Conservation (phyloP, 2,888 invertebrate species). For the Parnassius mnemosyne region DNA sequence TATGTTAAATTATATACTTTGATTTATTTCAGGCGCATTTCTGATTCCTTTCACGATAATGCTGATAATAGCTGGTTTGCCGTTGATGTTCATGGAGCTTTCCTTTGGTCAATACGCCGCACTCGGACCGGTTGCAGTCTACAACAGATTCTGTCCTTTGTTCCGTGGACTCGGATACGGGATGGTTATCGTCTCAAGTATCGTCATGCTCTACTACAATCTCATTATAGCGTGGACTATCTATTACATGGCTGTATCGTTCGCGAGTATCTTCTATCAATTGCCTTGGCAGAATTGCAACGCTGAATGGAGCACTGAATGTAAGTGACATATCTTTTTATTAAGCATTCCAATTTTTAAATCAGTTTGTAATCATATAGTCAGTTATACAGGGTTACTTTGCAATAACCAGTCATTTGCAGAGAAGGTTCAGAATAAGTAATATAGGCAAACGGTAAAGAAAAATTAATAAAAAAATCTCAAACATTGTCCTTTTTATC, state of each 20-base stretch:
- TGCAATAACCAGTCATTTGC: too few species aligned
- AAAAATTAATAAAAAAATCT: too few species aligned
- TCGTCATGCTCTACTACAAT: conserved; percentile 89
- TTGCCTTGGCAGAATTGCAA: conserved; percentile 88
- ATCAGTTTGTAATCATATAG: too few species aligned
- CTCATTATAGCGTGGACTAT: conserved; percentile 89
- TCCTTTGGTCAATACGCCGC: conserved; percentile 92
- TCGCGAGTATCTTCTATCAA: conserved; percentile 82
- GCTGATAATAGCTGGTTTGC: conserved; percentile 89
- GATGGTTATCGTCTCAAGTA: conserved; percentile 87
- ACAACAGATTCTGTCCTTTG: conserved; percentile 88
- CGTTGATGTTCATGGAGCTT: conserved; percentile 92
- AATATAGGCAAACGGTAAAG: too few species aligned
- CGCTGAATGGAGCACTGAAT: conserved; percentile 84
- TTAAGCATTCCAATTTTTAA: background rate
- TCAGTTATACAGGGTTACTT: too few species aligned
- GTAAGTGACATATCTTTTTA: conserved; percentile 58
- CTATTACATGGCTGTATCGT: conserved; percentile 83
- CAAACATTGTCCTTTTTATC: too few species aligned
- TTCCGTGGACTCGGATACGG: conserved; percentile 87
- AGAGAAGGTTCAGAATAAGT: too few species aligned
- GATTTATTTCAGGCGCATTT: conserved; percentile 83
- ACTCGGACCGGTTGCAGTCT: conserved; percentile 88
- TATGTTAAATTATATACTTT: too few species aligned
- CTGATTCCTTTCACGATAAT: conserved; percentile 91